Conservation (phyloP, 2,797 vertebrate species). For the Erethizon dorsatum region DNA sequence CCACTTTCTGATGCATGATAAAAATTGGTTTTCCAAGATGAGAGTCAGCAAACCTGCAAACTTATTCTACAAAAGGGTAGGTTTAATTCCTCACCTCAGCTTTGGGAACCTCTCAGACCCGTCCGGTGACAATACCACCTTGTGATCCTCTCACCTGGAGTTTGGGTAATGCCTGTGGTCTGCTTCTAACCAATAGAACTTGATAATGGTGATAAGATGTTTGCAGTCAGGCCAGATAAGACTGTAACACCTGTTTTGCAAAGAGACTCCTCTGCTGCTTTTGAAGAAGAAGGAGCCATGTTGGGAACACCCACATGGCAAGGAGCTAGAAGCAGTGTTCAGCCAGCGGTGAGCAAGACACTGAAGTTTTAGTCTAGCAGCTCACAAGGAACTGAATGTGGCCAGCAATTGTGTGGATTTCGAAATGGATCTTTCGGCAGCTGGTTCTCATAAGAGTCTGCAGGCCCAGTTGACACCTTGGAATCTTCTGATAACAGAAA, state of each 20-base stretch:
- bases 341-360: neutral
- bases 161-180: neutral
- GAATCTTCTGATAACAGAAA: neutral
- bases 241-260: neutral
- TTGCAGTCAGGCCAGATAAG: neutral
- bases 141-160: neutral
- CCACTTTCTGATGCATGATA: neutral
- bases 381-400: neutral
- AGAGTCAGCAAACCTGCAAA: neutral
- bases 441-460: neutral
- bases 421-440: neutral
- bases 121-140: neutral
- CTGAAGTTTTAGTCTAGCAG: neutral
- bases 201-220: neutral
- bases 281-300: neutral
- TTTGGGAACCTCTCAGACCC: neutral
- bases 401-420: neutral
- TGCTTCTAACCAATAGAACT: neutral
- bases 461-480: neutral
- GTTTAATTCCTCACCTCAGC: neutral
- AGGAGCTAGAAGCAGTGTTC: neutral
- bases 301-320: neutral
- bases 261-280: neutral
- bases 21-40: neutral
- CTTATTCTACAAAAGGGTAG: neutral